Percentiles rank a stretch among this genome's conserved stretches.
phyloP scores from a whole-genome alignment of 2,888 invertebrate species.

The Odontomyia ornata region DNA sequence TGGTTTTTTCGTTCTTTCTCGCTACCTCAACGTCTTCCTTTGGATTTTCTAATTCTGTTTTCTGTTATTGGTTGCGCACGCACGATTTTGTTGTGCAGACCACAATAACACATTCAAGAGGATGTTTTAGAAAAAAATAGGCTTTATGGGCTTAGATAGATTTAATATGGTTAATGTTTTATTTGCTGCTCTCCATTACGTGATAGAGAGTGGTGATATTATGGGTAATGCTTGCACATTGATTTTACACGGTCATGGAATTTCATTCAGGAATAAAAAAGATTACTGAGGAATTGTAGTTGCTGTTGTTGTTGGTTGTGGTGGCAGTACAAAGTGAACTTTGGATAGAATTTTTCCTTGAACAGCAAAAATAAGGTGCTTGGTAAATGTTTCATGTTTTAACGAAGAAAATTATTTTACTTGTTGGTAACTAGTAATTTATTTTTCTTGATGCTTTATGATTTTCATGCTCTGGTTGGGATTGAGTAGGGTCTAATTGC shows the following conservation, averaged over 20 bases:
- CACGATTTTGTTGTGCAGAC: conserved; percentile 31
- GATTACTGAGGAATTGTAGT: neutral
- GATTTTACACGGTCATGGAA: conserved; percentile 44
- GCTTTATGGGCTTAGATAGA: neutral
- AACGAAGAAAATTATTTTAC: too few relatives aligned
- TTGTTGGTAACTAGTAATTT: neutral
- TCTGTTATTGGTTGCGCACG: conserved; percentile 39
- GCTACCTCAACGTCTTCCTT: neutral
- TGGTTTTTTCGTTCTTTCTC: neutral
- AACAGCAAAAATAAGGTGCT: neutral
- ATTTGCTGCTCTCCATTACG: conserved; percentile 19
- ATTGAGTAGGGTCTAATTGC: too few relatives aligned
- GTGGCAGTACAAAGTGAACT: neutral
- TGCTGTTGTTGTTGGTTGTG: too few relatives aligned
- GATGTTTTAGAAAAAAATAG: neutral
- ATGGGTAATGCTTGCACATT: conserved; percentile 29
- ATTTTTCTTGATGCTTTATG: conserved; percentile 26
- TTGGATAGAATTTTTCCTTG: neutral
- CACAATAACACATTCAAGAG: neutral
- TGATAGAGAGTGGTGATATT: conserved; percentile 15
- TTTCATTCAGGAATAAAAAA: conserved; percentile 9
- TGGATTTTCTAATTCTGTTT: conserved; percentile 32
- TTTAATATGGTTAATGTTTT: too few relatives aligned
- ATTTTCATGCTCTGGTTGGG: conserved; percentile 6
- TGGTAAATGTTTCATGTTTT: neutral